Evolutionary conservation across 2,797 vertebrate genomes (phyloP).

Genomic region (Gastrophryne carolinensis): DNA sequence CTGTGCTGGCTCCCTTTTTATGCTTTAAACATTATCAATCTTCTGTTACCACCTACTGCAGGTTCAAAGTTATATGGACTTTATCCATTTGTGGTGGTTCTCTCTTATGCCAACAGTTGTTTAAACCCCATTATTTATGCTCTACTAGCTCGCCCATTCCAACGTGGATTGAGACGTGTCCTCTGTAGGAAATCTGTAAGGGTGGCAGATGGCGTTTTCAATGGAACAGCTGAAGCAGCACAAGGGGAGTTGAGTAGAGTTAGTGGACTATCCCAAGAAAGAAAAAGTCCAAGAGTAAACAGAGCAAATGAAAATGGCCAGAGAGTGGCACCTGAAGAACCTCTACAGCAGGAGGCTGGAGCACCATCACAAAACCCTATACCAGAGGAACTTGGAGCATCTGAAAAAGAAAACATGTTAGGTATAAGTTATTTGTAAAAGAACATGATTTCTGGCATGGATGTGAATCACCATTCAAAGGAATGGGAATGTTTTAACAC

Average conservation of each 20-base stretch:
- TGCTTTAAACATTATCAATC: constrained; percentile 92
- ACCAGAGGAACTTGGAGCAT: constrained; percentile 58
- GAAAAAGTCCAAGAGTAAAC: constrained; percentile 55
- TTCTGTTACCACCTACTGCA: constrained; percentile 87
- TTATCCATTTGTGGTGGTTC: constrained; percentile 90
- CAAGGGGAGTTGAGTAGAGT: constrained; percentile 39
- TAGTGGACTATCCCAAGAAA: constrained; percentile 65
- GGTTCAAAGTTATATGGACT: constrained; percentile 83
- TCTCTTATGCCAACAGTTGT: constrained; percentile 94
- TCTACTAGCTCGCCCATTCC: constrained; percentile 95
- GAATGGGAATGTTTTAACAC: not conserved
- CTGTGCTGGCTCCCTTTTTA: constrained; percentile 97
- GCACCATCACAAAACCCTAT: constrained; percentile 61
- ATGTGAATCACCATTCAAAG: no score
- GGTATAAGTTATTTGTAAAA: constrained; percentile 68
- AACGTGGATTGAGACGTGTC: constrained; percentile 88
- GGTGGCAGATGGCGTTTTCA: constrained; percentile 65
- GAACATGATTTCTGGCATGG: no score
- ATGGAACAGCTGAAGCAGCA: constrained; percentile 56
- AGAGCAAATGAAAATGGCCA: constrained; percentile 19
- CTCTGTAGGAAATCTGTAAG: constrained; percentile 70
- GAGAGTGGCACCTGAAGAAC: constrained; percentile 50
- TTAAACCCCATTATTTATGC: constrained; percentile 94
- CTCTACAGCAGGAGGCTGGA: constrained; percentile 43
- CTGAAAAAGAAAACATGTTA: constrained; percentile 57